Base-by-base conservation (phyloP, 2,888 invertebrate genomes). In the Cacoxenus indagator region DNA sequence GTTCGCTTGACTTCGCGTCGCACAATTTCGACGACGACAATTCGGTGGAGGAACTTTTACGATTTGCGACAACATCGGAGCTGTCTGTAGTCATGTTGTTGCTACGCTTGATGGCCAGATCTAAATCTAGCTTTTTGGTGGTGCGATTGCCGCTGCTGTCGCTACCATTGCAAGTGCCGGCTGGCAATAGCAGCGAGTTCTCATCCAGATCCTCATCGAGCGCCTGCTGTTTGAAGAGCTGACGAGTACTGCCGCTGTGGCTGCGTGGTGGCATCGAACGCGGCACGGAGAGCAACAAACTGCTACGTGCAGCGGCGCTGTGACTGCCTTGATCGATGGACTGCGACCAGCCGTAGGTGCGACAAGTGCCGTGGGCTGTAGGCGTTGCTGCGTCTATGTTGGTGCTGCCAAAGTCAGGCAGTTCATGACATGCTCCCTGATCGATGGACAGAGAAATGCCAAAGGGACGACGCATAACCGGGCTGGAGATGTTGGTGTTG, bases 161-260 rank as follows among this genome's bases (percentile, higher is more conserved):
- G n/a, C n/a, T n/a, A n/a, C n/a, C n/a, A n/a, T n/a, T n/a, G n/a
- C 14, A 43, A 64, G 70, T 69, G 26, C 74, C 70, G 19, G 78
- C 74, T 6, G 89, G 89, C 73, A 89, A 72, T 61, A 91, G 79
- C 76, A 90, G 87, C 57, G 90, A 89, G 43, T 87, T 90, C 76
- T 91, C 90, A 76, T 90, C 88, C 51, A 85, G 86, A 71, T 90
- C 87, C 75, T 91, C 91, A 72, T 91, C 91, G 68, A 90, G 87
- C 0, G 90, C 90, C 74, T 89, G 87, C 74, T 91, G 91, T 78
- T 90, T 91, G 78, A 91, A 91, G 11, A 91, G 85, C 81, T 91
- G 90, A 76, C 90, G 91, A 24, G 90, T 90, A 82, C 91, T 91
- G 72, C 81, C 87, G 69, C 88, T 88, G 70, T 88, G 86, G 75